A percentile compares a stretch with the other conserved stretches of the same genome.
phyloP scores from a whole-genome alignment of 1,140 invertebrate species.

The Pygmarrhopalites habei region DNA sequence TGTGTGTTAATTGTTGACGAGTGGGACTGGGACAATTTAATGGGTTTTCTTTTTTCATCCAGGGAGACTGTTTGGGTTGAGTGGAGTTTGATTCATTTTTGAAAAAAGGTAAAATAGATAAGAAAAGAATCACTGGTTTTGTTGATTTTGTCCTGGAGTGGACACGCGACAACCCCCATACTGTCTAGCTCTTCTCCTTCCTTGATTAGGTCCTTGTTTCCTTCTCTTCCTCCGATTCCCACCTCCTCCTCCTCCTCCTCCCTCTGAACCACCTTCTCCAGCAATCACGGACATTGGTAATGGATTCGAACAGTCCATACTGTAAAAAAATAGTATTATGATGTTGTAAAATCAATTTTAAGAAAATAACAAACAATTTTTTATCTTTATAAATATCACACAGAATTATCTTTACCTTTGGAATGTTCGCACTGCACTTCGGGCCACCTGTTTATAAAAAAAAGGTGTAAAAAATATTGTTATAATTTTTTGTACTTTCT shows the following conservation, averaged over 20 bases:
- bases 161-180: slow-evolving; percentile 37
- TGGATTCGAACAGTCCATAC: slow-evolving; percentile 47
- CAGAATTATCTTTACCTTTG: too few species aligned
- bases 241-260: not conserved
- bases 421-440: slow-evolving; percentile 45
- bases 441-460: slow-evolving; percentile 41
- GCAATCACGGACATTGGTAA: slow-evolving; percentile 43
- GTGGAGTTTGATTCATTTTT: too few species aligned
- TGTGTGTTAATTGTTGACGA: too few species aligned
- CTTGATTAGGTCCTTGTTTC: slow-evolving; percentile 20
- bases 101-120: too few species aligned
- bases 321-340: too few species aligned
- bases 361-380: too few species aligned
- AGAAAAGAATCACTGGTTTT: slow-evolving; percentile 29
- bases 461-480: slow-evolving; percentile 4
- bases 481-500: too few species aligned
- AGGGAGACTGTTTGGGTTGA: too few species aligned
- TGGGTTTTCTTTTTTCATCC: too few species aligned
- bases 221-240: slow-evolving; percentile 25
- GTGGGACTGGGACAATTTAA: too few species aligned
- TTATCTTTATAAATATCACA: too few species aligned
- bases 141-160: slow-evolving; percentile 24
- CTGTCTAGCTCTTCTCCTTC: slow-evolving; percentile 22
- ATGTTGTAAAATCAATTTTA: too few species aligned
- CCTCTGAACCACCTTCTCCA: slow-evolving; percentile 16